A percentile compares a stretch with the other conserved stretches of the same genome.
Conservation (phyloP, 2,888 invertebrate genomes). For the Xylota segnis region DNA sequence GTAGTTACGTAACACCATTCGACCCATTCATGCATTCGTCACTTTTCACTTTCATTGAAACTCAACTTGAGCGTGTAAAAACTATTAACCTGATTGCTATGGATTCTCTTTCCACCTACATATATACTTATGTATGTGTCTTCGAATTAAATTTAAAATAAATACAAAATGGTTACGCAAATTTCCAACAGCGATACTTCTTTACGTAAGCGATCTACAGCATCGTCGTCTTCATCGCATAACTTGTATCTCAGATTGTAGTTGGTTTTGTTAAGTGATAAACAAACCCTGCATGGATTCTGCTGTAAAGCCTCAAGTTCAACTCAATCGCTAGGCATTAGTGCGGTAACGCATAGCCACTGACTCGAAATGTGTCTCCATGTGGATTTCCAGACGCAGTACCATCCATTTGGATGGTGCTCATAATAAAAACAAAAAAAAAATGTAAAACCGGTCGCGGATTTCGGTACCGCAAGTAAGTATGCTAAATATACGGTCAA, state of each 20-base stretch:
- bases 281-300: slow-evolving; percentile 11
- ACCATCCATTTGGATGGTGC: slow-evolving; percentile 36
- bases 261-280: slow-evolving; percentile 4
- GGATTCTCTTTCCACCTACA: background rate
- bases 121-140: background rate
- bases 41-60: slow-evolving; percentile 47
- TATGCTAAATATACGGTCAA: slow-evolving; percentile 57
- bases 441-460: slow-evolving; percentile 48
- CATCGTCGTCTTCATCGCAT: slow-evolving; percentile 17
- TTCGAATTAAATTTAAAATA: slow-evolving; percentile 8
- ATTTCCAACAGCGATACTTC: background rate
- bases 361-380: slow-evolving; percentile 23
- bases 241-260: slow-evolving; percentile 31
- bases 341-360: slow-evolving; percentile 2
- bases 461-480: slow-evolving; percentile 44
- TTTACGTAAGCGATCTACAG: slow-evolving; percentile 42
- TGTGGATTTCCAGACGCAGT: slow-evolving; percentile 35
- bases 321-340: slow-evolving; percentile 28
- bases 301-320: slow-evolving; percentile 39
- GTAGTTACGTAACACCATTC: slow-evolving; percentile 12
- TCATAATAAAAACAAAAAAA: slow-evolving; percentile 17
- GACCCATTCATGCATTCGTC: slow-evolving; percentile 20
- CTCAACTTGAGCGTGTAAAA: slow-evolving; percentile 16
- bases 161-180: slow-evolving; percentile 47
- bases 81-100: slow-evolving; percentile 35